Percentiles rank a stretch among this genome's conserved stretches.
phyloP scores from a whole-genome alignment of 2,797 vertebrate species.

The Pangasius krempfi region DNA sequence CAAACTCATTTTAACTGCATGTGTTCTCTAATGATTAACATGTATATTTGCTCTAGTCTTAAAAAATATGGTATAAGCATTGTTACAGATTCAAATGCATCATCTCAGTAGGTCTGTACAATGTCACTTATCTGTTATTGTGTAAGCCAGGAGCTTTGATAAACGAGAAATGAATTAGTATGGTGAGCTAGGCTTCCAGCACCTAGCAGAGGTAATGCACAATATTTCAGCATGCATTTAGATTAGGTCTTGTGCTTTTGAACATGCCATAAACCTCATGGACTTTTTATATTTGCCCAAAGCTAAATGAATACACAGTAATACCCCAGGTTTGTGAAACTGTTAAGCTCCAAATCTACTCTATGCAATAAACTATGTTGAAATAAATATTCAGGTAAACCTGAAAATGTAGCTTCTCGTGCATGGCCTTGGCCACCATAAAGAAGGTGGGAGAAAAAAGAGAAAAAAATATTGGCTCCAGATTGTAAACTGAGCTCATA shows the following conservation, averaged over 20 bases:
- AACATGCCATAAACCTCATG: constrained; percentile 24
- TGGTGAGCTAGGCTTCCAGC: constrained; percentile 33
- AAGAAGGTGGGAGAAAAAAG: constrained; percentile 8
- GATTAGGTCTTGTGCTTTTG: constrained; percentile 35
- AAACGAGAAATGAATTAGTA: constrained; percentile 39
- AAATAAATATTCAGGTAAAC: constrained; percentile 51
- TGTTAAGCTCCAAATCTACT: constrained; percentile 19
- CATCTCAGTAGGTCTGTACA: constrained; percentile 22
- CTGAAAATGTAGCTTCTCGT: constrained; percentile 39
- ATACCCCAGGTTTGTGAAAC: constrained; percentile 41
- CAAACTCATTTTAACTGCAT: not conserved
- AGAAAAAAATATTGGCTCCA: constrained; percentile 41
- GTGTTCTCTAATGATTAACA: not conserved
- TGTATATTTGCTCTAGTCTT: constrained; percentile 14
- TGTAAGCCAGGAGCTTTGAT: constrained; percentile 26
- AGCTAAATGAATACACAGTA: constrained; percentile 22
- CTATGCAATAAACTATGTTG: constrained; percentile 31
- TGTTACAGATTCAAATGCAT: constrained; percentile 25
- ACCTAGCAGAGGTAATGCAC: constrained; percentile 15
- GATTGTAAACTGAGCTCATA: constrained; percentile 65
- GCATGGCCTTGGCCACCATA: constrained; percentile 62
- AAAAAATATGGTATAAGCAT: constrained; percentile 3
- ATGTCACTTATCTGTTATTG: constrained; percentile 20
- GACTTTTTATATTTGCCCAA: constrained; percentile 26
- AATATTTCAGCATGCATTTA: constrained; percentile 43